These are phyloP conservation scores for Diarsia mendica DNA, from an alignment of 2,888 invertebrate species.

Conservation along the genomic window DNA sequence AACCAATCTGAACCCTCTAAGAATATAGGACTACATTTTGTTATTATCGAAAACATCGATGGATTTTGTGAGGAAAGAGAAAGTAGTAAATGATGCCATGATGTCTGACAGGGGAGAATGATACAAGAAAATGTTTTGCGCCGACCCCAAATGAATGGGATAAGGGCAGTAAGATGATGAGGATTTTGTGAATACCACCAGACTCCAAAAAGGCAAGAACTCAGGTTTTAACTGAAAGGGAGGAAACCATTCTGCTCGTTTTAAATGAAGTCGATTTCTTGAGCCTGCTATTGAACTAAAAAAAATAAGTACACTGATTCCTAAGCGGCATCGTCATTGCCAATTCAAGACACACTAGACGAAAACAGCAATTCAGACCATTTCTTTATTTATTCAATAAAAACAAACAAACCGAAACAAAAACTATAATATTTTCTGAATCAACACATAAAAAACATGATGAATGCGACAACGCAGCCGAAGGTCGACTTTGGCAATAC, in stretches of 20 bases:
- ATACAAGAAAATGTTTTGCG: too few relatives aligned
- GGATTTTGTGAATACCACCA: neutral
- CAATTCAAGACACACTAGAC: constrained; percentile 25
- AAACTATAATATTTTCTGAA: constrained; percentile 29
- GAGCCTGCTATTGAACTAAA: neutral
- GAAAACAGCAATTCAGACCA: constrained; percentile 16
- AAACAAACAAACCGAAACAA: constrained; percentile 27
- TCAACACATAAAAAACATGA: constrained; percentile 41
- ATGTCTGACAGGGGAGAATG: too few relatives aligned
- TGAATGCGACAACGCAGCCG: constrained; percentile 50
- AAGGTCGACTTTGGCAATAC: constrained; percentile 57
- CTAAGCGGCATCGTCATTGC: constrained; percentile 29
- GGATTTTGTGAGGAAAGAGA: too few relatives aligned
- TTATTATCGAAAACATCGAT: neutral
- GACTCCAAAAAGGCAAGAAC: neutral
- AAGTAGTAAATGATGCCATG: too few relatives aligned
- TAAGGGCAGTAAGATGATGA: too few relatives aligned
- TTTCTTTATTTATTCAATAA: constrained; percentile 38
- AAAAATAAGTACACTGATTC: constrained; percentile 15
- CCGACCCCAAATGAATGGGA: too few relatives aligned
- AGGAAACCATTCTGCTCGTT: neutral
- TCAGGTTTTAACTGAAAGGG: neutral
- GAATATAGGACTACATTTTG: neutral
- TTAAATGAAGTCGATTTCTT: neutral
- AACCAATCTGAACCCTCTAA: neutral